Evolutionary conservation across 2,888 invertebrate genomes (phyloP).

Genomic region (Drosophila mayaguana): DNA sequence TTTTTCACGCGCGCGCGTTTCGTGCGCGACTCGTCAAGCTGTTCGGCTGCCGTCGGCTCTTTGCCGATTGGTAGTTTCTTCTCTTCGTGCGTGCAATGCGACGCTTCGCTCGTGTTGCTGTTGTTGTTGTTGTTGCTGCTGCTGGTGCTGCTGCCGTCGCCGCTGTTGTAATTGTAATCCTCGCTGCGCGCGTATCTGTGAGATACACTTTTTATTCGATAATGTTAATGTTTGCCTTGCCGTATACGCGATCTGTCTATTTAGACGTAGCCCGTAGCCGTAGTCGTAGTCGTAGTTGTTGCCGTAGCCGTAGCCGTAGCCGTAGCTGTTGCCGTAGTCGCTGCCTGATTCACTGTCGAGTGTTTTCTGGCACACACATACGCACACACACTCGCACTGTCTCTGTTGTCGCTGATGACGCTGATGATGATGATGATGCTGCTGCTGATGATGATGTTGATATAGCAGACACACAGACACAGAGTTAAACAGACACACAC

Average conservation of each 20-base stretch:
- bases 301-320: conserved; percentile 44
- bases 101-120: conserved; percentile 46
- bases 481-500: conserved; percentile 64
- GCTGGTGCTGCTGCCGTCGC: conserved; percentile 15
- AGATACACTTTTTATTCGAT: conserved; percentile 64
- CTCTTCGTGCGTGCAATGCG: conserved; percentile 49
- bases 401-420: conserved; percentile 56
- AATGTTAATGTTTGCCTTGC: conserved; percentile 73
- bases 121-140: conserved; percentile 12
- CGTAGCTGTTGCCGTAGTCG: conserved; percentile 51
- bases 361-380: conserved; percentile 78
- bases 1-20: conserved; percentile 70
- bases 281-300: too few species aligned
- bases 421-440: conserved; percentile 47
- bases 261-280: conserved; percentile 57
- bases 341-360: conserved; percentile 74
- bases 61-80: conserved; percentile 56
- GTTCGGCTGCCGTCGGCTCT: conserved; percentile 54
- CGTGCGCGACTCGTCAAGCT: conserved; percentile 44
- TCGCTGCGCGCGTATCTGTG: conserved; percentile 66
- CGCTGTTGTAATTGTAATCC: conserved; percentile 78
- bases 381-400: conserved; percentile 42
- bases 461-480: conserved; percentile 79
- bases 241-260: conserved; percentile 80
- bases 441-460: conserved; percentile 75